A percentile compares a stretch with the other conserved stretches of the same genome.
Evolutionary conservation across 1,140 invertebrate species (phyloP).

Genomic region (Bombus waltoni): DNA sequence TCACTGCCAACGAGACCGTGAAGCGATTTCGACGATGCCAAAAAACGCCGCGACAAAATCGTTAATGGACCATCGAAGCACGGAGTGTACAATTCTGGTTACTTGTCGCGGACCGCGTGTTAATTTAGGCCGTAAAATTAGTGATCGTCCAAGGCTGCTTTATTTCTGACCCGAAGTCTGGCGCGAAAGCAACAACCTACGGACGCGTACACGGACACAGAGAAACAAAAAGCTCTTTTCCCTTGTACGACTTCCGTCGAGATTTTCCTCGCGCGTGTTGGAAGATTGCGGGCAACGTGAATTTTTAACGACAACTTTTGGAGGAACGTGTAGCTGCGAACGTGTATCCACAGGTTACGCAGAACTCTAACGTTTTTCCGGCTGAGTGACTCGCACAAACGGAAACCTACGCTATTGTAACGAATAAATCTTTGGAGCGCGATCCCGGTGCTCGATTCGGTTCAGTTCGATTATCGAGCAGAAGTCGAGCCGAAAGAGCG

Average conservation of each 20-base stretch:
- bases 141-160: constrained; percentile 28
- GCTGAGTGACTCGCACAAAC: background rate
- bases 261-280: background rate
- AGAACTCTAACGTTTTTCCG: constrained; percentile 14
- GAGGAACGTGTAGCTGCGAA: background rate
- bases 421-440: background rate
- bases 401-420: background rate
- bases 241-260: background rate
- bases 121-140: constrained; percentile 41
- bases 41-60: background rate
- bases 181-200: constrained; percentile 11
- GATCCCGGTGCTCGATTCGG: background rate
- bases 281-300: background rate
- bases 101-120: background rate
- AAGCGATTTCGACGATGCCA: background rate
- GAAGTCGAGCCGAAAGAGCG: background rate
- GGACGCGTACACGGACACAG: background rate
- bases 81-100: background rate
- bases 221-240: background rate
- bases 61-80: background rate
- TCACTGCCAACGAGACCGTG: constrained; percentile 14
- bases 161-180: constrained; percentile 18
- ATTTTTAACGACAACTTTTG: background rate
- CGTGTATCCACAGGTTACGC: too few species aligned
- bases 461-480: constrained; percentile 14